Evolutionary conservation across 2,797 vertebrate genomes (phyloP).

Genomic region (Lateolabrax maculatus): DNA sequence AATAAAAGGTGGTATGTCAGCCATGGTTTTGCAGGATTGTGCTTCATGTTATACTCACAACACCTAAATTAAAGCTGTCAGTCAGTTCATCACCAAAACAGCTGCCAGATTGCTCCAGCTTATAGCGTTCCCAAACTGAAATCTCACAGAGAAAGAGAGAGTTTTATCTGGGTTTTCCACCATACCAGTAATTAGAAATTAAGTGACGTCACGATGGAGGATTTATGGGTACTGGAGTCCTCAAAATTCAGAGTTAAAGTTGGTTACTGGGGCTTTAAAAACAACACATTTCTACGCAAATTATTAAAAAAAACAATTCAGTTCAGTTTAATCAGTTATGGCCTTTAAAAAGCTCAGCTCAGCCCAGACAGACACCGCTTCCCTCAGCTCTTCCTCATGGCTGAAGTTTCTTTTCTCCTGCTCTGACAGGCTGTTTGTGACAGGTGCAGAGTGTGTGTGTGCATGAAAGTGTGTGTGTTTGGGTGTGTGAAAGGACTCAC

Average conservation of each 20-base stretch:
- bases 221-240: background rate
- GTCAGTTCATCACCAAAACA: background rate
- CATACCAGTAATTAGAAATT: background rate
- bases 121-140: background rate
- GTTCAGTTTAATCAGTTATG: constrained; percentile 21
- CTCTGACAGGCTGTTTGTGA: constrained; percentile 79
- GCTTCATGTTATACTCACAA: background rate
- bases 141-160: background rate
- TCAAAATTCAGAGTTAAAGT: background rate
- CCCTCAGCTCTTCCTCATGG: constrained; percentile 61
- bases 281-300: background rate
- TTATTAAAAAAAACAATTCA: no score
- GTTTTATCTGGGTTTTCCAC: background rate
- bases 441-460: constrained; percentile 77
- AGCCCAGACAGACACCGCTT: constrained; percentile 36
- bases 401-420: constrained; percentile 75
- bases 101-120: background rate
- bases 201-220: background rate
- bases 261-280: background rate
- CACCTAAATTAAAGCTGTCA: background rate
- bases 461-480: constrained; percentile 46
- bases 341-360: constrained; percentile 15
- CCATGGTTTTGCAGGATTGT: background rate
- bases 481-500: constrained; percentile 65
- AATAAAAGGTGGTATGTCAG: background rate